A percentile compares a stretch with the other conserved stretches of the same genome.
These are phyloP conservation scores for Schizopygopsis malacanthus DNA, from an alignment of 2,797 vertebrate species.

Conservation along the genomic window DNA sequence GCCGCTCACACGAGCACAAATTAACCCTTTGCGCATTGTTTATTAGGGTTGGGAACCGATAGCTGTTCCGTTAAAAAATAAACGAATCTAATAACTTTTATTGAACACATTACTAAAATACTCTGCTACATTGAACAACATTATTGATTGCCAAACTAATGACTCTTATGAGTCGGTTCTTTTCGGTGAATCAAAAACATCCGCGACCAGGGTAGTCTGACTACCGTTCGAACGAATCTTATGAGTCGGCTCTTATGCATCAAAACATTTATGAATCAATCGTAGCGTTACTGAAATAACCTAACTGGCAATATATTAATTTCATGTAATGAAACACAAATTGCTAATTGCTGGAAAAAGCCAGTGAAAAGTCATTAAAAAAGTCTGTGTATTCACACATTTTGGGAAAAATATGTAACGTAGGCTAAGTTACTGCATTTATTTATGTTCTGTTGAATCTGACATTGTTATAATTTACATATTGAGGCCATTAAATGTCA, in stretches of 20 bases:
- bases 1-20: slow-evolving; percentile 37
- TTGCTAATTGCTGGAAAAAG: neutral
- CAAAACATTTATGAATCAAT: neutral
- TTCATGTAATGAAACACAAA: neutral
- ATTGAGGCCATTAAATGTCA: neutral
- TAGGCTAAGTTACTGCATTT: neutral
- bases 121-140: neutral
- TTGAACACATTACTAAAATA: neutral
- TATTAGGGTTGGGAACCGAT: neutral
- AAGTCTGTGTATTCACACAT: neutral
- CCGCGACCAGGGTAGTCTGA: neutral
- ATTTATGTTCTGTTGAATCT: neutral
- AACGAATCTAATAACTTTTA: neutral
- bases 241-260: neutral
- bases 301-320: neutral
- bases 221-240: neutral
- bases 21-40: slow-evolving; percentile 54
- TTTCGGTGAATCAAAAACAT: neutral
- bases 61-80: neutral
- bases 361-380: neutral
- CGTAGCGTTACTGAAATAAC: neutral
- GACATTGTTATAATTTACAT: neutral
- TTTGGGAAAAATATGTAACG: neutral
- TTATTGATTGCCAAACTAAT: neutral
- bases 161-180: neutral